Evolutionary conservation across 2,113 vertebrate genomes (phyloP).

Genomic region (Brachypteracias leptosomus): DNA sequence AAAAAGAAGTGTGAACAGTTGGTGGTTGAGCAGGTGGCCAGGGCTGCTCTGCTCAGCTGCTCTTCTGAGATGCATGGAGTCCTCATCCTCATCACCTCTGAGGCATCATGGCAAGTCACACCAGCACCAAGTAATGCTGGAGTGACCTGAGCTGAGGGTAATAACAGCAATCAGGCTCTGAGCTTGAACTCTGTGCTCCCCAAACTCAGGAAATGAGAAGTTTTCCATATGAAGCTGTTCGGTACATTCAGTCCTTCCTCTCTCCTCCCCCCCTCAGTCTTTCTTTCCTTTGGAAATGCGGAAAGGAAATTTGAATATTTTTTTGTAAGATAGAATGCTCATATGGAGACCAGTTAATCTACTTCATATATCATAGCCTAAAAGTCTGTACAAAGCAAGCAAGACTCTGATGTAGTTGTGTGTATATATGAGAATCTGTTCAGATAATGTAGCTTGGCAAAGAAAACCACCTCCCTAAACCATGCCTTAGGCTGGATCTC

Average conservation of each 20-base stretch:
- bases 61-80: background rate
- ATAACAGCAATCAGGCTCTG: background rate
- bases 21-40: constrained; percentile 41
- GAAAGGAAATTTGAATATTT: background rate
- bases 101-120: background rate
- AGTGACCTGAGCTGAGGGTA: background rate
- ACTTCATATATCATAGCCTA: background rate
- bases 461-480: background rate
- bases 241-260: background rate
- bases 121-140: background rate
- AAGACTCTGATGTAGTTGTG: background rate
- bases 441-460: background rate
- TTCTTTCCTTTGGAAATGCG: background rate
- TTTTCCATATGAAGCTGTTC: background rate
- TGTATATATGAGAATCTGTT: background rate
- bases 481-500: background rate
- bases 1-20: constrained; percentile 25
- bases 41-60: background rate
- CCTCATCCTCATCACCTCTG: background rate
- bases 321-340: background rate
- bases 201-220: background rate
- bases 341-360: background rate
- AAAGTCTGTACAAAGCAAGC: background rate
- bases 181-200: background rate
- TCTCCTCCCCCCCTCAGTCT: fast-evolving